Base-by-base conservation (phyloP, 2,113 vertebrate species). In the Ceratotherium simum region DNA sequence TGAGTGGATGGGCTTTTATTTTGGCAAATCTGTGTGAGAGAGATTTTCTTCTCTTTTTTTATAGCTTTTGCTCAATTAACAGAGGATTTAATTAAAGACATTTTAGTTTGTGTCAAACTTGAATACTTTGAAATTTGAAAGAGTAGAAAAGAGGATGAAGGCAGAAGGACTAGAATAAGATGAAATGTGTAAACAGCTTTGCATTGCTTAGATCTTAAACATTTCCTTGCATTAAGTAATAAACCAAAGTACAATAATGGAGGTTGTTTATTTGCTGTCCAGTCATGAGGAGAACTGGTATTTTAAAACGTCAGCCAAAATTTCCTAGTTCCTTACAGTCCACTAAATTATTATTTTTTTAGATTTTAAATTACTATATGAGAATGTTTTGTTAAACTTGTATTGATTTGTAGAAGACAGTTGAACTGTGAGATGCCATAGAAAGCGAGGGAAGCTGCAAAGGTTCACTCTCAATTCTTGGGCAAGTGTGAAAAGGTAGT, bases 81-180 rank as follows among this genome's bases (percentile, higher is more conserved):
- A 83, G 79, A 92, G 29, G 58, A 87, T 70, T 88, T n/a, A 46
- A 2, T 42, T 54, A 46, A 79, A 60, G 72, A 51, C 21, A 42
- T 54, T 95, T 79, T 73, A 65, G 16, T 90, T 85, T 90, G 90
- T 62, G 29, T 75, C 36, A 75, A 72, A 91, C 58, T 86, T 80
- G 58, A 54, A 54, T 60, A 31, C 48, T 56, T 56, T 83, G 64
- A 67, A 56, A 27, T n/a, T 42, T 73, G 20, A 3, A 72, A 48
- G 31, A 79, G 12, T 13, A 64, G 93, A 27, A 46, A 89, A 72
- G 46, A 42, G 11, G 17, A 56, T 78, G 70, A 95, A 33, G 18
- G 11, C 48, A 33, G n/a, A 48, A 75, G 60, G 51, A 76, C 42
- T 72, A 46, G 42, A 46, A 9, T 83, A 51, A 87, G 51, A 48